Conservation (phyloP, 2,113 vertebrate species). For the Spermophilus dauricus region DNA sequence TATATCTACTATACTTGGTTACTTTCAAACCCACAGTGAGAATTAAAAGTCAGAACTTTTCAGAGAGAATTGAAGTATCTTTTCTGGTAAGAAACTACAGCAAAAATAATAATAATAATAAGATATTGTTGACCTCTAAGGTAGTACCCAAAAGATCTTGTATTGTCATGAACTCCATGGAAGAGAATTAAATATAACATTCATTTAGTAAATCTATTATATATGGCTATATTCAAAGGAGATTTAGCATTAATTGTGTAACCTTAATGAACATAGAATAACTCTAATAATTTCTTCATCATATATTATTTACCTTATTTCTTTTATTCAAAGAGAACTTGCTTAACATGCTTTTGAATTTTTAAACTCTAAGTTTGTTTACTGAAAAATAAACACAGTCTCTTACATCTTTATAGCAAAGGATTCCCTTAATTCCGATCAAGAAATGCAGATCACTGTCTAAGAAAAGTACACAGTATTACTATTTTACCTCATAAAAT, state of each 20-base stretch:
- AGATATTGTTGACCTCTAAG: not conserved
- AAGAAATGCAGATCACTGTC: not conserved
- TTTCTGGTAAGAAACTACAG: not conserved
- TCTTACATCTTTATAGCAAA: not conserved
- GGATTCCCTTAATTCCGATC: not conserved
- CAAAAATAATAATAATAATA: not conserved
- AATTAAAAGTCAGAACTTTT: not conserved
- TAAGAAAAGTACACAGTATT: not conserved
- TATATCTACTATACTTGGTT: not conserved
- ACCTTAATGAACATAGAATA: not conserved
- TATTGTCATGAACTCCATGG: not conserved
- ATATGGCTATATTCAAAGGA: not conserved
- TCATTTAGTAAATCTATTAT: not conserved
- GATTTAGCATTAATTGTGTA: not conserved
- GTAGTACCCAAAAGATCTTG: not conserved
- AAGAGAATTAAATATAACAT: not conserved
- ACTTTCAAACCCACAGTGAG: not conserved
- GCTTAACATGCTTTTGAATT: not conserved
- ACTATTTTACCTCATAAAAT: not conserved
- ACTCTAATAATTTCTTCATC: not conserved
- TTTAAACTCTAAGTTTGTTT: not conserved
- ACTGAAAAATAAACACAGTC: not conserved
- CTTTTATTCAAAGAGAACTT: not conserved
- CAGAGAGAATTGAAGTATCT: not conserved
- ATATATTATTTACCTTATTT: not conserved